Percentiles rank a stretch among this genome's conserved stretches.
phyloP scores from a whole-genome alignment of 35 echinoderm and acorn worm genomes.

The Heliocidaris erythrogramma region DNA sequence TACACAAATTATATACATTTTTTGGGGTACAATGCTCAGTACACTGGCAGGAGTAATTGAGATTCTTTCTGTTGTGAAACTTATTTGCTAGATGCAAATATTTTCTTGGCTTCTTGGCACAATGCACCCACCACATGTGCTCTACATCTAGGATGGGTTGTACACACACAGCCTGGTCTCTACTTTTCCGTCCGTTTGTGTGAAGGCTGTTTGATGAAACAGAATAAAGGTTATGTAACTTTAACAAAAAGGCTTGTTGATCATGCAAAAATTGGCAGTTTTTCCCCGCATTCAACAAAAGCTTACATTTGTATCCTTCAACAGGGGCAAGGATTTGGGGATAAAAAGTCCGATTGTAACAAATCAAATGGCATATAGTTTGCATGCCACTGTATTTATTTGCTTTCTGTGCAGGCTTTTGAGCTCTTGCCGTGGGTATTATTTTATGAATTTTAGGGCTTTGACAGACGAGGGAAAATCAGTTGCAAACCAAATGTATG shows the following conservation, averaged over 20 bases:
- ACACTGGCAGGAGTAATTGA: background rate
- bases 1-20: too few relatives aligned
- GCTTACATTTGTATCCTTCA: background rate
- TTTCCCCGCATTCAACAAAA: background rate
- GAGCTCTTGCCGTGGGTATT: too few relatives aligned
- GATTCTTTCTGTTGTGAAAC: background rate
- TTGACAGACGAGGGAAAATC: too few relatives aligned
- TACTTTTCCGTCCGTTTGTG: background rate
- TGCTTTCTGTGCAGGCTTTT: too few relatives aligned
- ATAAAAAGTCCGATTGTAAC: background rate
- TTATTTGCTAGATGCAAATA: background rate
- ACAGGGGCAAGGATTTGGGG: background rate
- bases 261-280: background rate
- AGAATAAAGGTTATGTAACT: background rate
- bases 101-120: background rate
- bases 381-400: too few relatives aligned
- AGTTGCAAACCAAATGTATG: too few relatives aligned
- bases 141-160: background rate
- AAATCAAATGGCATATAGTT: too few relatives aligned
- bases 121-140: background rate
- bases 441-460: too few relatives aligned
- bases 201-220: background rate
- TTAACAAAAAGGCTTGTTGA: slow-evolving; percentile 2
- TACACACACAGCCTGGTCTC: background rate
- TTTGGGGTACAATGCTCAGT: too few relatives aligned